Percentiles rank a stretch among this genome's conserved stretches.
phyloP scores from a whole-genome alignment of 1,140 invertebrate species.

The Calliphora vicina region DNA sequence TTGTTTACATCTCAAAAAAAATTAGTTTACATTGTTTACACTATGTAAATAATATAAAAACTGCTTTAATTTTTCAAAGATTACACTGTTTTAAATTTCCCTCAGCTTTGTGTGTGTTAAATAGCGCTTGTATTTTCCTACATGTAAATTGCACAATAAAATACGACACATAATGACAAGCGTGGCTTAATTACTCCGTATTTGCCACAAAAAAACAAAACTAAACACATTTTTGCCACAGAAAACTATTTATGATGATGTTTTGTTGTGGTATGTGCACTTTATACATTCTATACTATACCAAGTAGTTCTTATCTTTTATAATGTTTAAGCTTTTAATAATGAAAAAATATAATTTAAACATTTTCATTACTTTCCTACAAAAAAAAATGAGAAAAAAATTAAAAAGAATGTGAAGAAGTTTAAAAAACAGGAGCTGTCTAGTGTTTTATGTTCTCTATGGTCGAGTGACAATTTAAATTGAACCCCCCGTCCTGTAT shows the following conservation, averaged over 20 bases:
- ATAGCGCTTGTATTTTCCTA: not conserved
- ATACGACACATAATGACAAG: conserved; percentile 8
- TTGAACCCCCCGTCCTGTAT: not conserved
- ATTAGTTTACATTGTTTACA: not conserved
- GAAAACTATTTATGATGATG: not conserved
- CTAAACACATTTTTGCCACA: not conserved
- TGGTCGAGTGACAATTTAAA: conserved; percentile 9
- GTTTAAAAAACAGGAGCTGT: not conserved
- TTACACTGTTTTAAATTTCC: no score
- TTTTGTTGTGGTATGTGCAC: not conserved
- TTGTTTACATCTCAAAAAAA: not conserved
- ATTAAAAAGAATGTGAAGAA: not conserved
- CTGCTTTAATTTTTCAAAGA: no score
- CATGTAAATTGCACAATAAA: not conserved
- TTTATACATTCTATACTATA: not conserved
- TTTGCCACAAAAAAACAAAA: not conserved
- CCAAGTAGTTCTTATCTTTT: not conserved
- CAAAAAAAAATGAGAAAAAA: not conserved
- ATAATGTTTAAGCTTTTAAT: conserved; percentile 5
- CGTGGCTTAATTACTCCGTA: not conserved
- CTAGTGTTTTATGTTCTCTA: not conserved
- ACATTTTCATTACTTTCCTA: not conserved
- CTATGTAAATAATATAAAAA: not conserved
- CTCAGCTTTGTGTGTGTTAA: no score
- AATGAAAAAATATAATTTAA: not conserved